These are phyloP conservation scores for Philotrypesis tridentata DNA, from an alignment of 1,140 invertebrate genomes.

Conservation along the genomic window DNA sequence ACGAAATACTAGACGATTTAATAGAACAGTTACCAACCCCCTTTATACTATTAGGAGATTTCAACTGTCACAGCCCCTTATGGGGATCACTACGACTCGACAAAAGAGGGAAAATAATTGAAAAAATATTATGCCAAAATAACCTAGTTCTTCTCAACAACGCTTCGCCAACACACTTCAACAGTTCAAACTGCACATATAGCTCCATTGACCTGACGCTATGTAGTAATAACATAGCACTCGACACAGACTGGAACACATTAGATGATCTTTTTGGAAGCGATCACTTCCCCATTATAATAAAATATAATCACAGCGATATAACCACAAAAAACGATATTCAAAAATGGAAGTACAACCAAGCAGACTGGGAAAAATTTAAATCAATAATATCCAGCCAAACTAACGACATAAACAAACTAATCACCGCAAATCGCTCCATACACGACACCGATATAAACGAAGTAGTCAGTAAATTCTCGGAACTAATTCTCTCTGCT, in stretches of 20 bases:
- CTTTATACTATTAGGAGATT: not conserved
- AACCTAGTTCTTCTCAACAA: too few relatives aligned
- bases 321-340: not conserved
- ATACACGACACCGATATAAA: constrained; percentile 39
- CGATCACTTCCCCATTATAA: not conserved
- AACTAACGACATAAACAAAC: constrained; percentile 47
- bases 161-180: too few relatives aligned
- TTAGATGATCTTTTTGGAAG: not conserved
- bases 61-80: too few relatives aligned
- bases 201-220: too few relatives aligned
- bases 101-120: too few relatives aligned
- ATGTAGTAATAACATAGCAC: too few relatives aligned
- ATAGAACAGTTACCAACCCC: not conserved
- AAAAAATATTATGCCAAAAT: too few relatives aligned
- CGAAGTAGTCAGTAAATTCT: constrained; percentile 52
- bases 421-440: not conserved
- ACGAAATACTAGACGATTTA: not conserved
- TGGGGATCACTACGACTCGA: too few relatives aligned
- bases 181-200: too few relatives aligned
- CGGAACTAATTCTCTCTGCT: constrained; percentile 52
- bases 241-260: too few relatives aligned
- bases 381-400: not conserved
- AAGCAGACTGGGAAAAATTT: constrained; percentile 57
- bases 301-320: too few relatives aligned
- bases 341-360: constrained; percentile 50